These are phyloP conservation scores for Eupithecia subfuscata DNA, from an alignment of 2,888 invertebrate genomes.

Conservation along the genomic window DNA sequence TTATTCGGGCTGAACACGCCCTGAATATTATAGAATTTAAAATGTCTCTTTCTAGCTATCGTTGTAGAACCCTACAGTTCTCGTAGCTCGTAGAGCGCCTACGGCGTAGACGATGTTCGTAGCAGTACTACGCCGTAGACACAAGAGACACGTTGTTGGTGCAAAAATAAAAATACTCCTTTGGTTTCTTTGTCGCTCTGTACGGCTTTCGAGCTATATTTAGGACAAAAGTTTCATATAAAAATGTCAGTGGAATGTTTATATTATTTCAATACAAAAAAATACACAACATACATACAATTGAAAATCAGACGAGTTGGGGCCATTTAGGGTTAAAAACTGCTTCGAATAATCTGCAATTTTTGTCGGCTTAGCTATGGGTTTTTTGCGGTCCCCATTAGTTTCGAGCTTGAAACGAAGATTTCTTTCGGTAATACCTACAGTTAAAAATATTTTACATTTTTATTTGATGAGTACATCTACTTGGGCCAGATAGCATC, in stretches of 20 bases:
- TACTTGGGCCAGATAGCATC: too few species aligned
- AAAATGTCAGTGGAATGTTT: not conserved
- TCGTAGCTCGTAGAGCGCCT: conserved; percentile 11
- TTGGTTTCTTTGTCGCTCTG: not conserved
- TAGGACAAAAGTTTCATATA: not conserved
- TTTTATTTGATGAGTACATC: too few species aligned
- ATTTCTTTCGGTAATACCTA: too few species aligned
- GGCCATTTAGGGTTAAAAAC: too few species aligned
- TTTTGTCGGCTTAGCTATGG: too few species aligned
- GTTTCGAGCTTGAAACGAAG: too few species aligned
- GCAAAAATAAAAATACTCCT: not conserved
- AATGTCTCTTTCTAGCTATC: not conserved
- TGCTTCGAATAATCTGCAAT: too few species aligned
- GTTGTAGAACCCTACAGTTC: not conserved
- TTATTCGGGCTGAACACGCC: not conserved
- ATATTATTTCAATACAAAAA: not conserved
- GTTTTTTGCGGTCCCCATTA: too few species aligned
- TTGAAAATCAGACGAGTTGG: not conserved
- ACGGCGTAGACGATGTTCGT: conserved; percentile 5
- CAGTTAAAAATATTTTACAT: too few species aligned
- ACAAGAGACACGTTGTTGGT: not conserved
- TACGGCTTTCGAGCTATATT: not conserved
- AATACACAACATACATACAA: not conserved
- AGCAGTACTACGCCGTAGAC: conserved; percentile 2
- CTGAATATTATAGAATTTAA: not conserved